A percentile compares a stretch with the other conserved stretches of the same genome.
phyloP scores from a whole-genome alignment of 2,888 invertebrate genomes.

The Idaea dimidiata region DNA sequence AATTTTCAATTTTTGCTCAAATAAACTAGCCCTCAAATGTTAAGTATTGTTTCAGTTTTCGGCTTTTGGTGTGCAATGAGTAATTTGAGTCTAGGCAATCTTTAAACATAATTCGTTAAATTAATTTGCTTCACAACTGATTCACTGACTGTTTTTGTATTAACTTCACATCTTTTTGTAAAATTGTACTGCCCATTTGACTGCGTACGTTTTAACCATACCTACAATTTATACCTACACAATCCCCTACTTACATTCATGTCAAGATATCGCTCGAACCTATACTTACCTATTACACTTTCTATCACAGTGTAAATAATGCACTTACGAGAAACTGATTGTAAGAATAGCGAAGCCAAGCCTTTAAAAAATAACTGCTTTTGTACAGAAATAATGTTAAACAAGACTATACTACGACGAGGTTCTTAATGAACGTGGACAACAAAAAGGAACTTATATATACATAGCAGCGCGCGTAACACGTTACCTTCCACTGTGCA shows the following conservation, averaged over 20 bases:
- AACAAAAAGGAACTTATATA: no score
- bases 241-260: slow-evolving; percentile 48
- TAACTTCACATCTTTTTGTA: no score
- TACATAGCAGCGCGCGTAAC: no score
- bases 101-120: no score
- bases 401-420: not conserved
- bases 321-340: slow-evolving; percentile 69
- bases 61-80: no score
- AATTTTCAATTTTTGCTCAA: no score
- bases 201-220: not conserved
- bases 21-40: no score
- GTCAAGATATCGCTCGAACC: slow-evolving; percentile 68
- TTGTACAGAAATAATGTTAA: not conserved
- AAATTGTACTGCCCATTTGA: not conserved
- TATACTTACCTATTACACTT: slow-evolving; percentile 70
- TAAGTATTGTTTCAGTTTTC: no score
- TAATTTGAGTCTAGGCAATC: no score
- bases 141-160: no score
- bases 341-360: slow-evolving; percentile 25
- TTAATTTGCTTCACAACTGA: no score
- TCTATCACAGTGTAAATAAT: slow-evolving; percentile 80
- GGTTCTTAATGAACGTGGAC: not conserved
- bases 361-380: not conserved
- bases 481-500: no score
- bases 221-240: not conserved